Conservation (phyloP, 2,113 vertebrate genomes). For the Bucco capensis region DNA sequence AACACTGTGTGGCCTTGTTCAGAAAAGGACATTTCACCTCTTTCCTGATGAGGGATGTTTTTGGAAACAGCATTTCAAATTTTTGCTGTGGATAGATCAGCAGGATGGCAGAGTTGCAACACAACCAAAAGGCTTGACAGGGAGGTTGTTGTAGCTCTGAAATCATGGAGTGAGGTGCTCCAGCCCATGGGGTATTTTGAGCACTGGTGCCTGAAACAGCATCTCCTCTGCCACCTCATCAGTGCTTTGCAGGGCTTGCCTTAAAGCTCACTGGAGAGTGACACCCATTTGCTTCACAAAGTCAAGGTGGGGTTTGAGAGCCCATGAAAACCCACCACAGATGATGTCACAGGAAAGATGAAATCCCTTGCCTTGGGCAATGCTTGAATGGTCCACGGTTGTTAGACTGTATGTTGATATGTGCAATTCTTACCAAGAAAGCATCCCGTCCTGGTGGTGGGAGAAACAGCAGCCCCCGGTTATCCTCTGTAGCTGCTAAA, state of each 20-base stretch:
- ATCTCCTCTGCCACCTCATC: neutral
- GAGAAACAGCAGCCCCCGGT: no score
- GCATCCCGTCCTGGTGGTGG: no score
- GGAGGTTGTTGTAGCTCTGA: accelerated
- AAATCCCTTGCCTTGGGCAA: neutral
- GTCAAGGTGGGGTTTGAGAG: neutral
- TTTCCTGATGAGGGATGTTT: neutral
- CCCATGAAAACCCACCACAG: neutral
- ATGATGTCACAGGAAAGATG: accelerated
- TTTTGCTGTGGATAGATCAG: neutral
- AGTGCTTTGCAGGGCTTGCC: neutral
- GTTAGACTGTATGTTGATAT: no score
- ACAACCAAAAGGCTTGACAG: neutral
- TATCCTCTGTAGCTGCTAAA: no score
- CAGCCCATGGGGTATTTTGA: accelerated
- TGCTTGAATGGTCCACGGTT: neutral
- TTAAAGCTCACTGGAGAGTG: neutral
- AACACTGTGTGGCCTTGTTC: accelerated
- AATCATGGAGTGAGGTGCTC: neutral
- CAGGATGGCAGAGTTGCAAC: neutral
- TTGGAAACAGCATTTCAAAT: neutral
- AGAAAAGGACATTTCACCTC: neutral
- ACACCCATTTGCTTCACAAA: neutral
- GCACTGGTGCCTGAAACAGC: accelerated
- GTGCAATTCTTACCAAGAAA: no score